Base-by-base conservation (phyloP, 1,140 invertebrate genomes). In the Macrosteles quadrilineatus region DNA sequence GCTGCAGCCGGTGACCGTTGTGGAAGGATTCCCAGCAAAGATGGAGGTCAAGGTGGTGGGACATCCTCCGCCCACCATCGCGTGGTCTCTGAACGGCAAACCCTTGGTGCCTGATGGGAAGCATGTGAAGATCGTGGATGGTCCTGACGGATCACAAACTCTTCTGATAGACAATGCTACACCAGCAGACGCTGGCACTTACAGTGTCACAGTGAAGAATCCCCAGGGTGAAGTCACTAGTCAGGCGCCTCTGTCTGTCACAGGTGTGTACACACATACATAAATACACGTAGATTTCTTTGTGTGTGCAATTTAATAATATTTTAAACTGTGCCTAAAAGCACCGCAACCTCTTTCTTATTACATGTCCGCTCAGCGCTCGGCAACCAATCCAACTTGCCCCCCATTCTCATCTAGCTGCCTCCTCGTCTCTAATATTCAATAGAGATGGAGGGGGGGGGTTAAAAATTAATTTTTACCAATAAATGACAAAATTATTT, bases 1-100 rank as follows among this genome's bases (percentile, higher is more conserved):
- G 27, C 80, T 94, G 1, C 85, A 88, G 71, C 90, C 91, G 12
- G 79, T 86, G 12, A 87, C 85, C n/a, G 90, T 91, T 17, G 88
- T 94, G 21, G 91, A 94, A 83, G 91, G 91, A 1, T 93, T 91
- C 77, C 91, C 91, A 0, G 89, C 87, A 1, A 93, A 91, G 76
- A 80, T 94, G 73, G 89, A 91, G 77, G 87, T 94, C 27, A 91
- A 92, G 76, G 86, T 87, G 6, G 77, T 87, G 40, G 92, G 91
- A 21, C 87, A 89, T 81, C 93, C 93, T 14, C 76, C 79, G 21
- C 91, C 93, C 0, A 83, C 84, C 57, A 81, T 95, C 14, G 87
- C 88, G 77, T 96, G 93, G 91, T 84, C 85, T 17, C 87, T 90
- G 74, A 88, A 93, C 77, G 90, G 90, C 2, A 85, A 87, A 73